Conservation (phyloP, 2,888 invertebrate genomes). For the Lithophane leautieri region DNA sequence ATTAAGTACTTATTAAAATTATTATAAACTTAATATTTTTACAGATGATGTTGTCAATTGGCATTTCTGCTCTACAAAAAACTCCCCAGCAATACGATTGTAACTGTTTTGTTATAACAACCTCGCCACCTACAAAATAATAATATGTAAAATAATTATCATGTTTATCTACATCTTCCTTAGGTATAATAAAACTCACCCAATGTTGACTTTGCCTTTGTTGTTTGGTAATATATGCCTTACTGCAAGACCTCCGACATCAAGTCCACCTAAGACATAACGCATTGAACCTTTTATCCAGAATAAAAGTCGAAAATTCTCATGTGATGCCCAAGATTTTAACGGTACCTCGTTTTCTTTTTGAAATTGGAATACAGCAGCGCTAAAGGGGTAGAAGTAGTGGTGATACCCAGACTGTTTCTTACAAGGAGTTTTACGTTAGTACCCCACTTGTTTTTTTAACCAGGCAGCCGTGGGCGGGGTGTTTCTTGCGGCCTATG, state of each 20-base stretch:
- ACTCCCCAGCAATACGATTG: not conserved
- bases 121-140: not conserved
- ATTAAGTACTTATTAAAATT: not conserved
- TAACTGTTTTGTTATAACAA: not conserved
- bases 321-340: not conserved
- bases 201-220: no score
- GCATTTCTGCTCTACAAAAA: not conserved
- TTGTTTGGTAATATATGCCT: not conserved
- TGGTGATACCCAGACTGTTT: not conserved
- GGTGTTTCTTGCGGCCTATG: conserved; percentile 12
- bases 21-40: not conserved
- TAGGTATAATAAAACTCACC: conserved; percentile 17
- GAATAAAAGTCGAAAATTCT: not conserved
- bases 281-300: not conserved
- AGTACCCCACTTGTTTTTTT: not conserved
- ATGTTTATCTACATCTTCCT: not conserved
- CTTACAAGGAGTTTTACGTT: not conserved
- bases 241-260: not conserved
- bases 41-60: not conserved
- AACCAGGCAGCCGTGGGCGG: not conserved
- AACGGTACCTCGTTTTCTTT: not conserved
- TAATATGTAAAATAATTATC: not conserved
- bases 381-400: not conserved
- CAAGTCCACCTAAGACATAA: not conserved
- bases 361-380: not conserved